Base-by-base conservation (phyloP, 2,888 invertebrate genomes). In the Hypercompe scribonia region DNA sequence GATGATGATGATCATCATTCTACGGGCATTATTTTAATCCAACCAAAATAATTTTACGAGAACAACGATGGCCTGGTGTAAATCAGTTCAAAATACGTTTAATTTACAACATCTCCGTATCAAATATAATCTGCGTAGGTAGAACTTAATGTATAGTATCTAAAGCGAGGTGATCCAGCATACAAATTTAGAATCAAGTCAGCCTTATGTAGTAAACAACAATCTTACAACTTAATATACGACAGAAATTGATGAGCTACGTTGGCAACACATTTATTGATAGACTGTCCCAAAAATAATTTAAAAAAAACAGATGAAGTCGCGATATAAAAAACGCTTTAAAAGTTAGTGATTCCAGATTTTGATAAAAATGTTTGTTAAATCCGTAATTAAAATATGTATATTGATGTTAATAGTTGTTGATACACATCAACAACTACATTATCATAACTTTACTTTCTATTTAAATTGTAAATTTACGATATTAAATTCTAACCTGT, bases 121-220 rank as follows among this genome's bases (percentile, higher is more conserved):
- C 28, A 13, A 13, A 58, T 15, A 58, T 66, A 66, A 66, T 42
- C 65, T 66, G 65, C 42, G 65, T 66, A 42, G 65, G 65, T 31
- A 18, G 42, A 66, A 42, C 21, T 18, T 66, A 21, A 31, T 58
- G 28, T 58, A 28, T 39, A 42, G 42, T 21, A 66, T 66, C 39
- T 66, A 42, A 42, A 66, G 65, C 65, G 65, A 66, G 50, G 50
- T 68, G 46, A 68, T 68, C 68, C 50, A 46, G 50, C 33, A 33
- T 24, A 46, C 24, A 13, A 68, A 34, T 50, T 33, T 34, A 68
- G 24, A 46, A 34, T 54, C 31, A 66, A 58, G 28, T 42, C 65
- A 66, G 31, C 18, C 10, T 66, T 42, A 31, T 4, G 28, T 66
- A 68, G 54, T 36, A n/a, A 64, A n/a, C 24, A 42, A 50, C 34